Conservation (phyloP, 2,888 invertebrate species). For the Melieria crassipennis region DNA sequence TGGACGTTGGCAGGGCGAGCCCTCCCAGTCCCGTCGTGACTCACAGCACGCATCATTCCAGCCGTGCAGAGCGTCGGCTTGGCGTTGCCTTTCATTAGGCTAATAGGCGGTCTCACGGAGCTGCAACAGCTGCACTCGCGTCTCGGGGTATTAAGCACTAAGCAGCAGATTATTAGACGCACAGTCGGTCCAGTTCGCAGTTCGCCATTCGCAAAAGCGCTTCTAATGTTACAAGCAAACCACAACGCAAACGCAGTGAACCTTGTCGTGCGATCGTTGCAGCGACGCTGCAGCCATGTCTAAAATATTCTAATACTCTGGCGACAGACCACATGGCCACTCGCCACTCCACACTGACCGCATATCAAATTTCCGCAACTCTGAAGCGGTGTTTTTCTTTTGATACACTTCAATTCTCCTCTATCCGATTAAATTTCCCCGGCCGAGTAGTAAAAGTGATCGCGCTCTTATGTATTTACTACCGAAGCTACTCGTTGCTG, state of each 20-base stretch:
- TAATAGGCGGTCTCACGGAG: background rate
- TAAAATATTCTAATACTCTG: slow-evolving; percentile 39
- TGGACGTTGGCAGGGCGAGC: too few species aligned
- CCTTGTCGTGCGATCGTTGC: slow-evolving; percentile 7
- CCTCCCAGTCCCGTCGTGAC: too few species aligned
- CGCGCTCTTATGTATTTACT: slow-evolving; percentile 17
- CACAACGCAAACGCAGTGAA: slow-evolving; percentile 2
- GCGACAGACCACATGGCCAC: slow-evolving; percentile 9
- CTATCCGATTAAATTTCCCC: slow-evolving; percentile 47
- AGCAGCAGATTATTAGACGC: slow-evolving; percentile 56
- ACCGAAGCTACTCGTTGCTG: background rate
- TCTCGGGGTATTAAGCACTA: slow-evolving; percentile 54
- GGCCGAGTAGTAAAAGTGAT: slow-evolving; percentile 46
- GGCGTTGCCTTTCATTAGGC: too few species aligned
- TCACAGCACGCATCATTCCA: too few species aligned
- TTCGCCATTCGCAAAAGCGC: background rate
- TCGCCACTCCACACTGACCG: slow-evolving; percentile 15
- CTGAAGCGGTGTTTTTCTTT: slow-evolving; percentile 10
- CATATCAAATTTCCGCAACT: slow-evolving; percentile 27
- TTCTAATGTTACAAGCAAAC: slow-evolving; percentile 12
- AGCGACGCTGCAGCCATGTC: slow-evolving; percentile 3
- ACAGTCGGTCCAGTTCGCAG: slow-evolving; percentile 18
- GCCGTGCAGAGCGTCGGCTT: too few species aligned
- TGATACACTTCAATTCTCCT: slow-evolving; percentile 8
- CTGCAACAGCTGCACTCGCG: slow-evolving; percentile 35